Conservation (phyloP, 2,113 vertebrate species). For the Physeter macrocephalus region DNA sequence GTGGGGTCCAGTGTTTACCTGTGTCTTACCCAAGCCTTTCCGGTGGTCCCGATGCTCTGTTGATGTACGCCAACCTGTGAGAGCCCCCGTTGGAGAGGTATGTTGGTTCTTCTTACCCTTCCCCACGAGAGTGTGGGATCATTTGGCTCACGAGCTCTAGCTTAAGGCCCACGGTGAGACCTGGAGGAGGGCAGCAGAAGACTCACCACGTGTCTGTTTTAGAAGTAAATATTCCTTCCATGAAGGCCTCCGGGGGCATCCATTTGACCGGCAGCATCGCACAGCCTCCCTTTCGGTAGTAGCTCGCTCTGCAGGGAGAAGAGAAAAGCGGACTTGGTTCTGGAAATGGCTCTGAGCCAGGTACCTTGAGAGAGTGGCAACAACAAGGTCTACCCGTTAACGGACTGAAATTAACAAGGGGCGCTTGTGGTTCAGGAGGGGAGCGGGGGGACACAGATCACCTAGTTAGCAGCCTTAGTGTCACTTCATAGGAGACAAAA, state of each 20-base stretch:
- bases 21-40: neutral
- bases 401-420: neutral
- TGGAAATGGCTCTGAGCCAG: neutral
- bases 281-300: conserved; percentile 98
- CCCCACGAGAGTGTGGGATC: neutral
- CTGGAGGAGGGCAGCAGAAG: neutral
- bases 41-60: neutral
- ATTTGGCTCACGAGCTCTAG: neutral
- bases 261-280: conserved; percentile 99
- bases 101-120: no score
- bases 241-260: conserved; percentile 99
- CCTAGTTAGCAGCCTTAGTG: conserved; percentile 7
- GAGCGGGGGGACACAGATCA: neutral
- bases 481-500: neutral
- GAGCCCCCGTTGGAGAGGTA: accelerated
- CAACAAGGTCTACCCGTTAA: neutral
- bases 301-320: conserved; percentile 88
- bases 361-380: neutral
- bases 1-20: neutral
- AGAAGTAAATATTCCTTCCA: conserved; percentile 99
- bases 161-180: neutral
- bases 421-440: neutral
- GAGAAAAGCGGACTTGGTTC: conserved; percentile 23
- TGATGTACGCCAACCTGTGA: neutral
- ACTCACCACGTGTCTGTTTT: conserved; percentile 98